phyloP scores from a whole-genome alignment of 2,888 invertebrate genomes.

The Lasioglossum calceatum region DNA sequence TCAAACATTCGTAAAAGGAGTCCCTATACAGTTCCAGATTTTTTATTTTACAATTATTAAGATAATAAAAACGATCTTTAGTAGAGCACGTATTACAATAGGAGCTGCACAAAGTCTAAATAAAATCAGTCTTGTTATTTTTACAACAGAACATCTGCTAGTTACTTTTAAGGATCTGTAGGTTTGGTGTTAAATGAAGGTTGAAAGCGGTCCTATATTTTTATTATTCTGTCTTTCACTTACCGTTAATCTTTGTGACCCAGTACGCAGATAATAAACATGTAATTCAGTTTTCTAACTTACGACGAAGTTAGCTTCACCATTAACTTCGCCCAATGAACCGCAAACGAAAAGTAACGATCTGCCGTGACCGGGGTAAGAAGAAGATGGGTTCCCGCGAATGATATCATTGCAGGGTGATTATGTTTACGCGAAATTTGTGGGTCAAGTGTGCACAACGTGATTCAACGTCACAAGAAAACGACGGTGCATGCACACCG shows the following conservation, averaged over 20 bases:
- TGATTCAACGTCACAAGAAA: slow-evolving; percentile 34
- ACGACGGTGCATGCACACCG: slow-evolving; percentile 13
- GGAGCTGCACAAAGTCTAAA: too few species aligned
- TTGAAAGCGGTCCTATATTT: neutral
- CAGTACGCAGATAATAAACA: neutral
- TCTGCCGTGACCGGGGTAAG: neutral
- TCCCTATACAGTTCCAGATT: neutral
- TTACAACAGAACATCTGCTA: too few species aligned
- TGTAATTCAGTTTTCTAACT: neutral
- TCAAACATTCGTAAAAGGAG: neutral
- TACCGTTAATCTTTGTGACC: neutral
- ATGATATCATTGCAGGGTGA: slow-evolving; percentile 31
- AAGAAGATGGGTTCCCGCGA: neutral
- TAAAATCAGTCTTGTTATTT: too few species aligned
- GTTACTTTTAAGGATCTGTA: too few species aligned
- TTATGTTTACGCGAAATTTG: slow-evolving; percentile 48
- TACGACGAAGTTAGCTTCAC: neutral
- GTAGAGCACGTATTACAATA: too few species aligned
- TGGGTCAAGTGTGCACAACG: slow-evolving; percentile 30
- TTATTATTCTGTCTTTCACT: neutral
- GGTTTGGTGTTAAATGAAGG: neutral
- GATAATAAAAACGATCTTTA: too few species aligned
- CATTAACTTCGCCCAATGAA: neutral
- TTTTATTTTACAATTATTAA: too few species aligned
- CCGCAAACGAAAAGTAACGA: slow-evolving; percentile 8